Evolutionary conservation across 35 echinoderm and acorn worm species (phyloP).

Genomic region (Nesometra sesokonis): DNA sequence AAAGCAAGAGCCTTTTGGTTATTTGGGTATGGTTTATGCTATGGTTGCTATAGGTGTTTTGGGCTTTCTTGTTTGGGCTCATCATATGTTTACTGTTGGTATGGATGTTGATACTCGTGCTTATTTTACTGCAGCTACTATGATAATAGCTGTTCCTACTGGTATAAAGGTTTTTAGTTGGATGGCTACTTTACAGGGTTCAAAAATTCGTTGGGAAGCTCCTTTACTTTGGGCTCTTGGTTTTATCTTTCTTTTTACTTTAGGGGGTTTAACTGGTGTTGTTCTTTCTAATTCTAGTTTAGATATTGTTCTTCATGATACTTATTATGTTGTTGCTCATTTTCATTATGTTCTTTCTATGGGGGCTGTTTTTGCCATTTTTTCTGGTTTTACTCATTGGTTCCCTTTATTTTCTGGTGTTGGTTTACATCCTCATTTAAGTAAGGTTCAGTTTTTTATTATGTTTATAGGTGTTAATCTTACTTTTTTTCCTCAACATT

Average conservation of each 20-base stretch:
- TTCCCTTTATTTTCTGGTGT: constrained; percentile 49
- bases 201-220: constrained; percentile 37
- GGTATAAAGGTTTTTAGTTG: constrained; percentile 83
- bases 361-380: constrained; percentile 78
- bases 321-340: constrained; percentile 79
- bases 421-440: constrained; percentile 23
- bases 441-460: constrained; percentile 51
- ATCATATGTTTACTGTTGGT: constrained; percentile 79
- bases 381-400: constrained; percentile 65
- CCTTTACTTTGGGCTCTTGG: constrained; percentile 47
- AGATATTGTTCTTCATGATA: constrained; percentile 56
- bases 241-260: constrained; percentile 67
- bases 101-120: constrained; percentile 72
- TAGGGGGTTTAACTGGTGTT: constrained; percentile 71
- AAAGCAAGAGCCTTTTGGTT: constrained; percentile 67
- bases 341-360: constrained; percentile 73
- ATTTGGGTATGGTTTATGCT: constrained; percentile 60
- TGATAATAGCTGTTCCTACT: constrained; percentile 71
- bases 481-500: constrained; percentile 83
- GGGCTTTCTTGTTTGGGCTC: constrained; percentile 69
- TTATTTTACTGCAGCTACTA: constrained; percentile 60
- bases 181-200: constrained; percentile 57
- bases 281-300: constrained; percentile 53
- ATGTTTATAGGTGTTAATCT: constrained; percentile 76
- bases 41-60: constrained; percentile 50